phyloP scores from a whole-genome alignment of 1,140 invertebrate genomes.

The Pseudomyrmex sp. region DNA sequence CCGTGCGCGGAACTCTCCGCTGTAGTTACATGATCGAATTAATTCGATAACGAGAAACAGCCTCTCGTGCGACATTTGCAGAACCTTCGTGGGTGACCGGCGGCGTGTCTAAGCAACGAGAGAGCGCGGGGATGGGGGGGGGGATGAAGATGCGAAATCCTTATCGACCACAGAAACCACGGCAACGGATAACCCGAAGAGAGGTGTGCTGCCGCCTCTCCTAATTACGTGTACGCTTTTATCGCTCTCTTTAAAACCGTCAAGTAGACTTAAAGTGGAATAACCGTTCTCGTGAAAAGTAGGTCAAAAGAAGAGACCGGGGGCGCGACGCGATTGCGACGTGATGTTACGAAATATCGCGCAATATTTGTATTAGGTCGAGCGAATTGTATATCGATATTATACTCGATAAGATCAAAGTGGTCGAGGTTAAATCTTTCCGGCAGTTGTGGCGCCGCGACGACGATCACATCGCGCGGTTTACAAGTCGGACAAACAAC shows the following conservation, averaged over 20 bases:
- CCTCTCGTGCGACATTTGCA: conserved; percentile 21
- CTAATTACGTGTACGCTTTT: conserved; percentile 48
- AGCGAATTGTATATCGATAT: conserved; percentile 28
- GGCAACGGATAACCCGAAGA: background rate
- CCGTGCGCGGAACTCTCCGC: background rate
- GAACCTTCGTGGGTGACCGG: conserved; percentile 15
- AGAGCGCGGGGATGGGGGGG: background rate
- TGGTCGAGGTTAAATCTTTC: conserved; percentile 8
- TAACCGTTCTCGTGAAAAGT: conserved; percentile 34
- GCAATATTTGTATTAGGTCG: background rate
- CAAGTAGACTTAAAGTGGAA: conserved; percentile 3
- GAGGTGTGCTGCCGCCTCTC: background rate
- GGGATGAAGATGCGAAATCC: conserved; percentile 30
- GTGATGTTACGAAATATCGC: conserved; percentile 11
- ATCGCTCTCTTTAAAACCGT: conserved; percentile 13
- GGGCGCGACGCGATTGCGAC: conserved; percentile 9
- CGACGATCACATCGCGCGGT: background rate
- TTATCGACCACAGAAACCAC: conserved; percentile 41
- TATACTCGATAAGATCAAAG: background rate
- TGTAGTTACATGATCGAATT: conserved; percentile 37
- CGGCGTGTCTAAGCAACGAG: conserved; percentile 44
- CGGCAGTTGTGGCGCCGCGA: conserved; percentile 38
- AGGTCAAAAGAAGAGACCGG: conserved; percentile 44
- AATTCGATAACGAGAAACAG: conserved; percentile 42
- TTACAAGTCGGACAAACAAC: conserved; percentile 6